Base-by-base conservation (phyloP, 2,113 vertebrate genomes). In the Rhinolophus ferrumequinum region DNA sequence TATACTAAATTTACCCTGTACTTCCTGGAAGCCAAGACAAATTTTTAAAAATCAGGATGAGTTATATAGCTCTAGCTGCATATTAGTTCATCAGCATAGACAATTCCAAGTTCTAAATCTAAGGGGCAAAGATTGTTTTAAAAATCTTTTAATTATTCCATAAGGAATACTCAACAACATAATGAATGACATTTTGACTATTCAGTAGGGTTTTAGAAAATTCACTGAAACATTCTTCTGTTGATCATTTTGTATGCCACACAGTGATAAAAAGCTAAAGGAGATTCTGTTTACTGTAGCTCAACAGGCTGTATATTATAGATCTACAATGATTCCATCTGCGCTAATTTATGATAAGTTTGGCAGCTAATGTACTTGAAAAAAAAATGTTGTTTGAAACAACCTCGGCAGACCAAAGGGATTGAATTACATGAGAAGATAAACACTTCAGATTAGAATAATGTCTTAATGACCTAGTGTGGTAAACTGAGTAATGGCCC, bases 11-110 rank as follows among this genome's bases (percentile, higher is more conserved):
- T 96, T 98, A 96, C 69, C 54, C 67, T 82, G 2, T 92, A 67
- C 89, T 97, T 98, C 77, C 91, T 95, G 88, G 85, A 97, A 97
- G 66, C 88, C 85, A 96, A 91, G 81, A 64, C 1, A 58, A 77
- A 66, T 83, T 75, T 95, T 75, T 28, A 85, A 60, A 77, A 76
- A 90, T 86, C 60, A 88, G 14, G 28, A 88, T 86, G 77, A 94
- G 24, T 83, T 85, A 62, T 54, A 64, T 52, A 90, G 30, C 5
- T 90, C 54, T 70, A 92, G 44, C 86, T 82, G 5, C 69, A 75
- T 73, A 84, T 83, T 87, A 92, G 58, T 87, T 93, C n/a, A 52
- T 95, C 58, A 90, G 52, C 9, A 95, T 13, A 54, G 81, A 75
- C 5, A 95, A 92, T 92, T 95, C 9, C 21, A 58, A 96, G 30